Base-by-base conservation (phyloP, 2,888 invertebrate genomes). In the Lycocerus yunnanus region DNA sequence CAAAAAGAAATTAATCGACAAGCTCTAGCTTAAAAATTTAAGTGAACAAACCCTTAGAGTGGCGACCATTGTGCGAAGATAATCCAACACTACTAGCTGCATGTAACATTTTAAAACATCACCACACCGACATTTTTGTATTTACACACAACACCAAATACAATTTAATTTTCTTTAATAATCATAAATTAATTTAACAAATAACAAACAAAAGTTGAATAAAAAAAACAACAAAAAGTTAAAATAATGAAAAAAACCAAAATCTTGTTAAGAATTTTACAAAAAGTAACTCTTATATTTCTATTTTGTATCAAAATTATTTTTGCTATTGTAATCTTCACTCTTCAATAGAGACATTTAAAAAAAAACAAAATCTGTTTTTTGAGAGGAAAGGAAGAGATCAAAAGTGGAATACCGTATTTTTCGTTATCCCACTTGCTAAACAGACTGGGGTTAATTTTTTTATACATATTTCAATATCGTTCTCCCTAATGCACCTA, bases 71-170 rank as follows among this genome's bases (percentile, higher is more conserved):
- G 85, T 85, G 84, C 76, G 87, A 83, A 70, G 87, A 85, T 75
- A 86, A 81, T 85, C 87, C 87, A 83, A 85, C 83, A 82, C 83
- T 43, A 43, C 43, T 86, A 78, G 87, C 86, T 87, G 87, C 87
- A 84, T 87, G 87, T 83, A 87, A 87, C 82, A 80, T 81, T 80
- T 77, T 73, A 63, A 74, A 73, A 58, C 15, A 59, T 15, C 66
- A 71, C 16, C 16, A 43, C 67, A 67, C 16, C 43, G 15, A 67
- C 13, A 18, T 66, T 63, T 43, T 21, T 21, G 16, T 63, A 27
- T 72, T 72, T 72, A 68, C 14, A 66, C 18, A 68, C 15, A 69
- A 20, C 71, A 60, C 60, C 60, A 63, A 63, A 63, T 15, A 63
- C 61, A 63, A 16, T 63, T 63, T 63, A 11, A 63, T 63, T 18